Percentiles rank a stretch among this genome's conserved stretches.
Evolutionary conservation across 2,113 vertebrate genomes (phyloP).

Genomic region (Colistium nudipinnis): DNA sequence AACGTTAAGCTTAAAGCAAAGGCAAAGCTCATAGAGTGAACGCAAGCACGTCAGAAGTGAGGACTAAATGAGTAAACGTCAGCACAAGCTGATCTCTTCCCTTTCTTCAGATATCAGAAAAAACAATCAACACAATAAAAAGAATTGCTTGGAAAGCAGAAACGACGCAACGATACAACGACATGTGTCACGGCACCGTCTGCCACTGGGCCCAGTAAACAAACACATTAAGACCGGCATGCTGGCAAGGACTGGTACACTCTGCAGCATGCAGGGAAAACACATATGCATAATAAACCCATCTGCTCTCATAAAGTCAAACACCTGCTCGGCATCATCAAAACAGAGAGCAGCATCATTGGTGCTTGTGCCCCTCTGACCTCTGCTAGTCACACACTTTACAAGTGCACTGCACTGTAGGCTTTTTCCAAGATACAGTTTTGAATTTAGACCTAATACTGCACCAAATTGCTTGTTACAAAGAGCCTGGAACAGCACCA

Average conservation of each 20-base stretch:
- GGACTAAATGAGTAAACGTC: slow-evolving; percentile 9
- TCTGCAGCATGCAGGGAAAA: slow-evolving; percentile 49
- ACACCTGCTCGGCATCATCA: slow-evolving; percentile 68
- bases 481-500: not conserved
- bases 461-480: slow-evolving; percentile 1
- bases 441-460: not conserved
- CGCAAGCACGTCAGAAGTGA: not conserved
- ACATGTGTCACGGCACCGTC: slow-evolving; percentile 54
- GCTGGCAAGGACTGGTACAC: slow-evolving; percentile 51
- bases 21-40: no score
- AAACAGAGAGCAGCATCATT: slow-evolving; percentile 57
- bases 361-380: slow-evolving; percentile 30
- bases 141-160: slow-evolving; percentile 58
- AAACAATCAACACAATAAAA: slow-evolving; percentile 40
- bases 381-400: slow-evolving; percentile 32
- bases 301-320: slow-evolving; percentile 69
- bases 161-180: slow-evolving; percentile 40
- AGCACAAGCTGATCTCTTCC: not conserved
- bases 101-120: slow-evolving; percentile 14
- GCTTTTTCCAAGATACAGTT: not conserved
- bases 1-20: not conserved
- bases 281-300: slow-evolving; percentile 69
- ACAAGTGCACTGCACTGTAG: not conserved
- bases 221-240: slow-evolving; percentile 67
- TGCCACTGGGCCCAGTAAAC: slow-evolving; percentile 56